phyloP scores from a whole-genome alignment of 1,140 invertebrate species.

The Scaptomyza hsui region DNA sequence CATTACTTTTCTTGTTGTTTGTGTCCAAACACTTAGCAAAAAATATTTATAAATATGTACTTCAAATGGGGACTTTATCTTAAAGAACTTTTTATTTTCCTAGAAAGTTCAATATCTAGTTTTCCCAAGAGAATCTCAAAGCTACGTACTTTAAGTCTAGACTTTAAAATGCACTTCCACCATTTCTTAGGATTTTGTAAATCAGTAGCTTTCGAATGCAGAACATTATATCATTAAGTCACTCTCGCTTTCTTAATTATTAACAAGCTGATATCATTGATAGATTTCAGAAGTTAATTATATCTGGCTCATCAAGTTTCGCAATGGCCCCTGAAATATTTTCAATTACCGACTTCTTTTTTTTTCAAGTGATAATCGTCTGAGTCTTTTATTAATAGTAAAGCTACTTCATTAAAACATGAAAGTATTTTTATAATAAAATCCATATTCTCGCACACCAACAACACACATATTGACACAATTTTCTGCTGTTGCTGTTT shows the following conservation, averaged over 20 bases:
- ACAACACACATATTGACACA: constrained; percentile 14
- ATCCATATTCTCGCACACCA: not conserved
- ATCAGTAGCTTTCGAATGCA: not conserved
- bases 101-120: no score
- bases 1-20: not conserved
- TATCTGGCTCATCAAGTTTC: not conserved
- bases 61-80: no score
- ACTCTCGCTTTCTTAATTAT: not conserved
- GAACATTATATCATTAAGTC: not conserved
- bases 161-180: no score
- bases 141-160: no score
- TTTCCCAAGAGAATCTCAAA: no score
- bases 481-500: constrained; percentile 23
- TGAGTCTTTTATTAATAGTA: not conserved
- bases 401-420: constrained; percentile 7
- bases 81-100: no score
- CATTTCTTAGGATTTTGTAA: not conserved
- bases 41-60: no score
- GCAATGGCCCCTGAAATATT: not conserved
- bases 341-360: not conserved
- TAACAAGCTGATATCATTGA: not conserved
- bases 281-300: not conserved
- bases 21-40: not conserved
- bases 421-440: constrained; percentile 2
- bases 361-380: not conserved